These are phyloP conservation scores for Alca torda DNA, from an alignment of 2,797 vertebrate species.

Conservation along the genomic window DNA sequence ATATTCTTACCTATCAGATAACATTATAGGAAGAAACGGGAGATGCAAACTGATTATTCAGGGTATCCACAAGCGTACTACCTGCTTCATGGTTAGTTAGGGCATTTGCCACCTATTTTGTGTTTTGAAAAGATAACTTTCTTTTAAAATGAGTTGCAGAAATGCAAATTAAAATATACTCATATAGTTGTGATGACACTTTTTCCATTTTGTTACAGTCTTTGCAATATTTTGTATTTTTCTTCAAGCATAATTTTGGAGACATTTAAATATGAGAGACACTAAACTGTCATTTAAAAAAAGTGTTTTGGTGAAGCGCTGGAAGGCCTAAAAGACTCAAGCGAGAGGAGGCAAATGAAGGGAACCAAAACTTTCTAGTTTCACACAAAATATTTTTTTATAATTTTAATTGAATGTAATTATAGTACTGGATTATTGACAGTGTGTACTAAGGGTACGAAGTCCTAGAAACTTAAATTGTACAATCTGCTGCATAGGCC, in stretches of 20 bases:
- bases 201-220: constrained; percentile 52
- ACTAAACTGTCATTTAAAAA: constrained; percentile 48
- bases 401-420: constrained; percentile 20
- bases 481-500: not conserved
- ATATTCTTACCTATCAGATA: not conserved
- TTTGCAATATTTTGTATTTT: constrained; percentile 64
- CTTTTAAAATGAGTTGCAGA: constrained; percentile 32
- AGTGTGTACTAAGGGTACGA: not conserved
- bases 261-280: constrained; percentile 59
- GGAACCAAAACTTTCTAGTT: constrained; percentile 40
- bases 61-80: not conserved
- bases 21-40: not conserved
- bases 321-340: constrained; percentile 35
- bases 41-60: not conserved
- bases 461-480: not conserved
- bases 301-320: constrained; percentile 49
- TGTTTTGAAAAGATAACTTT: constrained; percentile 46
- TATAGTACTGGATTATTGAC: not conserved
- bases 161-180: constrained; percentile 53
- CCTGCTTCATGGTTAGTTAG: not conserved
- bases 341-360: not conserved
- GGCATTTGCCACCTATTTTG: not conserved
- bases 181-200: constrained; percentile 59
- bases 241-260: constrained; percentile 58
- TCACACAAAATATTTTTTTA: constrained; percentile 36